Evolutionary conservation across 2,113 vertebrate species (phyloP), one percentile per base, ranked within the genome.

Genomic region (Puntigrus tetrazona): DNA sequence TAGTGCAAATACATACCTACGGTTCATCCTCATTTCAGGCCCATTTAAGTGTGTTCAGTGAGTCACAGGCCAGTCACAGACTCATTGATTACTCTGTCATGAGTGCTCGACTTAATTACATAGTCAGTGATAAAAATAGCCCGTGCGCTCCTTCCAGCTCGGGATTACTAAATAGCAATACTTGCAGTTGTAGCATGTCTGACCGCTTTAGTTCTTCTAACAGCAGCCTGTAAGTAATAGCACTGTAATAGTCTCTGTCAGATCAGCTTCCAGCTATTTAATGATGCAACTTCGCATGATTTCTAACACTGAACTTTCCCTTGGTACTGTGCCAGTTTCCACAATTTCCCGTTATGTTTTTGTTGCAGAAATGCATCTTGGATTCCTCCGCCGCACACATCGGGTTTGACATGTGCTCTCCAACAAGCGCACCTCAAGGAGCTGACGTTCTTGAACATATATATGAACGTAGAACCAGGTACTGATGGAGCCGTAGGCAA

Each of bases 51-150:
- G 27, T 75, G 73, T 75, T 75, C 4, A 38, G 79, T 70, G 79
- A 81, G 27, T 81, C 45, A 65, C 4, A 47, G 63, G 63, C 29
- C 22, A 69, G 43, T 52, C 43, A 63, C 57, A 65, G 38, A 80
- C 14, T 45, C 59, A 80, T 47, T 69, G 79, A 81, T 69, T 81
- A 34, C 29, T n/a, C 29, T 52, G 45, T 70, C 61, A 81, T 47
- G 45, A 81, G 61, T 27, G 43, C 79, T 52, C 29, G 8, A 80
- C 78, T 80, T 80, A 80, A 80, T 80, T 67, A 22, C 25, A 47
- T 27, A 50, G 9, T 34, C 18, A 79, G 38, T 36, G 65, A 82
- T 65, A 70, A 38, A 82, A 81, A 50, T 67, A 81, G 61, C 61
- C 25, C 3, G 41, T 6, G 14, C 14, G 10, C 31, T 57, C 47